Base-by-base conservation (phyloP, 1,140 invertebrate genomes). In the Hydropsyche tenuis region DNA sequence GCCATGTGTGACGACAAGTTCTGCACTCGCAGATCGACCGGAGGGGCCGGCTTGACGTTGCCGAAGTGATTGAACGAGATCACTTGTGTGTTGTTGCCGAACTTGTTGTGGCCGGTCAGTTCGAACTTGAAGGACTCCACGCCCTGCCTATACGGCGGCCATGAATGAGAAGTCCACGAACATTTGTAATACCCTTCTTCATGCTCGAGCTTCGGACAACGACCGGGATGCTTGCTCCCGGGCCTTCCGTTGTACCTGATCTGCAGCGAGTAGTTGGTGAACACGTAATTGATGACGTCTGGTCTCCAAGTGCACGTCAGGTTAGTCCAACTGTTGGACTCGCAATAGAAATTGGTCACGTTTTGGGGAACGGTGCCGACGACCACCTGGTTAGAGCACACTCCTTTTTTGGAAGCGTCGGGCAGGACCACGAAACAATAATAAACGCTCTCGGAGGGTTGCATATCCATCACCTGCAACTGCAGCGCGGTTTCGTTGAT, bases 301-400 rank as follows among this genome's bases (percentile, higher is more conserved):
- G 84, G 83, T 1, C 81, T 85, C 90, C 90, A 93, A 7, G 85
- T 84, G 77, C 91, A 93, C 1, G 83, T 88, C 27, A 92, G 79
- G 73, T 86, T 88, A 65, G 91, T 85, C 85, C 89, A 89, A 80
- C 92, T 91, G 42, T 85, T 80, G n/a, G 89, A 90, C 16, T 89
- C 80, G 76, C 91, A 93, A 6, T 79, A 81, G 73, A 92, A 91
- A 78, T 90, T 87, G 9, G 80, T 81, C 1, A 91, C 88, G 71
- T 85, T 78, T 65, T 84, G 74, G 14, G 90, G 89, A 53, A 77
- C 70, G 11, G 79, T 79, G 18, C 83, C 84, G 11, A 85, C 80
- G 22, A 82, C 64, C 1, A 83, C 81, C 56, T 80, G 77, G 27
- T 75, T 81, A 0, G 77, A 68, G 75, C 83, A 84, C 14, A 78